Evolutionary conservation across 2,888 invertebrate species (phyloP).

Genomic region (Hoplodrina blanda): DNA sequence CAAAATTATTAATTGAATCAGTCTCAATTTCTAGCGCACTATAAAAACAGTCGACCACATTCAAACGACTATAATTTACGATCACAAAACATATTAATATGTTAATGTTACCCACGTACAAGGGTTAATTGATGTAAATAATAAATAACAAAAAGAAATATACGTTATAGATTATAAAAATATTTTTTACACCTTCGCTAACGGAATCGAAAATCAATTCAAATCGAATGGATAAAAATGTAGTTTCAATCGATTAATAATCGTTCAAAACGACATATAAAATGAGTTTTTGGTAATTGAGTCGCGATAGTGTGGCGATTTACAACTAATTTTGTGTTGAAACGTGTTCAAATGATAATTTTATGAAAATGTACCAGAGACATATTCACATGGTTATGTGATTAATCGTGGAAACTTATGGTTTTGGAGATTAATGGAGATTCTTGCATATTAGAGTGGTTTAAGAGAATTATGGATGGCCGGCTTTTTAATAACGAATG

Average conservation of each 20-base stretch:
- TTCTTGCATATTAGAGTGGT: conserved; percentile 60
- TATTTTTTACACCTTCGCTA: conserved; percentile 78
- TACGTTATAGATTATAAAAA: conserved; percentile 68
- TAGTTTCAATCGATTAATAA: conserved; percentile 71
- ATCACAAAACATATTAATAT: conserved; percentile 81
- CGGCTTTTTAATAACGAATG: conserved; percentile 20
- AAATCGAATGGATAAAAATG: conserved; percentile 72
- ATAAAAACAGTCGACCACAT: conserved; percentile 66
- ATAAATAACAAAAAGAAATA: conserved; percentile 79
- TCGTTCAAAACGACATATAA: conserved; percentile 69
- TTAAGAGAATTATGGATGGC: conserved; percentile 44
- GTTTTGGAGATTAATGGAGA: conserved; percentile 60
- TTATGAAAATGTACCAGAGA: conserved; percentile 69
- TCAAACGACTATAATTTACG: conserved; percentile 78
- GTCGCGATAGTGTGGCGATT: conserved; percentile 70
- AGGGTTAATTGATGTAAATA: conserved; percentile 85
- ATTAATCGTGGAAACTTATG: conserved; percentile 66
- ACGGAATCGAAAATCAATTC: conserved; percentile 77
- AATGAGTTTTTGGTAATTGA: conserved; percentile 76
- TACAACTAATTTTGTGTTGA: conserved; percentile 64
- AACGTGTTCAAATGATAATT: conserved; percentile 65
- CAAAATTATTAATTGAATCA: conserved; percentile 79
- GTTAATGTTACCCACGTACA: conserved; percentile 77
- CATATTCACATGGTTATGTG: conserved; percentile 56
- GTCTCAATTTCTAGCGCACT: conserved; percentile 74